A percentile compares a stretch with the other conserved stretches of the same genome.
These are phyloP conservation scores for Andrena chrysosceles DNA, from an alignment of 2,888 invertebrate species.

Conservation along the genomic window DNA sequence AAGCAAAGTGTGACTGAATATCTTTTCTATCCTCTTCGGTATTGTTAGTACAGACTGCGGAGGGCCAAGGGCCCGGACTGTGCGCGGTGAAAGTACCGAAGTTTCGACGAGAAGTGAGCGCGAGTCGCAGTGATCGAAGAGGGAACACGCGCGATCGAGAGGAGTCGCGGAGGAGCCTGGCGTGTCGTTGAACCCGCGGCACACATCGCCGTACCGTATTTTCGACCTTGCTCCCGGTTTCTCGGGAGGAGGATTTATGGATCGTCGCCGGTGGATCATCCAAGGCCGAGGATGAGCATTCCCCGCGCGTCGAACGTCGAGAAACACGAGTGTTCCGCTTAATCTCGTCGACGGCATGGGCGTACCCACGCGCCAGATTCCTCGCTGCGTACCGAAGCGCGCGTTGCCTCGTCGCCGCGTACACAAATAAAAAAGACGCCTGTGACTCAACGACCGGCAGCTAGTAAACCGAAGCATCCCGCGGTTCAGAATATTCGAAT, in stretches of 20 bases:
- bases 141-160: neutral
- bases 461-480: too few relatives aligned
- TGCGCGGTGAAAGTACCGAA: too few relatives aligned
- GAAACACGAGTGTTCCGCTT: neutral
- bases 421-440: neutral
- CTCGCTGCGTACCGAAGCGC: neutral
- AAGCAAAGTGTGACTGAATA: too few relatives aligned
- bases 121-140: neutral
- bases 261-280: neutral
- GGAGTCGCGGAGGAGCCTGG: neutral
- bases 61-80: too few relatives aligned
- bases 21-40: too few relatives aligned
- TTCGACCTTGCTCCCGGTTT: slow-evolving; percentile 8
- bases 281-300: slow-evolving; percentile 18
- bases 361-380: neutral
- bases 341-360: slow-evolving; percentile 10
- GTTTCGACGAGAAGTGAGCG: too few relatives aligned
- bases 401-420: slow-evolving; percentile 8
- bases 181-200: slow-evolving; percentile 13
- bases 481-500: too few relatives aligned
- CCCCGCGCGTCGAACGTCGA: neutral
- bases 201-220: neutral
- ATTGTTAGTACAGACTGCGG: too few relatives aligned
- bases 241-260: neutral
- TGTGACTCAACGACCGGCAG: too few relatives aligned